A percentile compares a stretch with the other conserved stretches of the same genome.
Evolutionary conservation across 2,797 vertebrate species (phyloP).

Genomic region (Phataginus tetradactyla): DNA sequence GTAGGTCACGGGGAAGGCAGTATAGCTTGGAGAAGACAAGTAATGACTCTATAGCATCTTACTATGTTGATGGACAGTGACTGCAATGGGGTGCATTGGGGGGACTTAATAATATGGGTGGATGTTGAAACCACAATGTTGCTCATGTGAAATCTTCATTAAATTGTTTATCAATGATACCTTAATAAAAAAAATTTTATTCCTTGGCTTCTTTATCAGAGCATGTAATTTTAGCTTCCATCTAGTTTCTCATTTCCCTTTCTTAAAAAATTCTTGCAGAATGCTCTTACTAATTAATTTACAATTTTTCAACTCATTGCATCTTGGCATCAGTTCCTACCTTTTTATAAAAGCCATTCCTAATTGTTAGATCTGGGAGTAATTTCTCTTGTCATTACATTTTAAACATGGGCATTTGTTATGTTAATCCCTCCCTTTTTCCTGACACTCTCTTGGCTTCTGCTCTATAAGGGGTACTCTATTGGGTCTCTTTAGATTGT

Average conservation of each 20-base stretch:
- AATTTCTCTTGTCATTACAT: not conserved
- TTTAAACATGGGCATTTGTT: not conserved
- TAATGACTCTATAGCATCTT: no score
- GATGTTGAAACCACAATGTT: no score
- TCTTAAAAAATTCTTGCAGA: not conserved
- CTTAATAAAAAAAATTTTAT: not conserved
- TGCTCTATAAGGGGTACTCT: not conserved
- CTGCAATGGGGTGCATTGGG: no score
- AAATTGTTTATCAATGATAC: no score
- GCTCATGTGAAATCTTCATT: no score
- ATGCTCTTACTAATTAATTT: slow-evolving; percentile 26
- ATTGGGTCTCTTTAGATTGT: not conserved
- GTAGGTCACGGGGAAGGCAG: no score
- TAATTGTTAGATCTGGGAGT: not conserved
- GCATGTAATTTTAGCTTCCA: not conserved
- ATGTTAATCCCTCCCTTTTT: not conserved
- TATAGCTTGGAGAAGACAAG: no score
- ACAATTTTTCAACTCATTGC: slow-evolving; percentile 8
- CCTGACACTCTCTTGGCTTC: not conserved
- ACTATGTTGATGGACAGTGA: no score
- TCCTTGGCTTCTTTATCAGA: slow-evolving; percentile 8
- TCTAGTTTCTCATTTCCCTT: not conserved
- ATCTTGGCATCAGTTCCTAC: slow-evolving; percentile 14
- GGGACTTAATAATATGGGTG: no score
- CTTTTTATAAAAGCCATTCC: not conserved